A percentile compares a stretch with the other conserved stretches of the same genome.
These are phyloP conservation scores for Thymallus thymallus DNA, from an alignment of 2,113 vertebrate genomes.

Conservation along the genomic window DNA sequence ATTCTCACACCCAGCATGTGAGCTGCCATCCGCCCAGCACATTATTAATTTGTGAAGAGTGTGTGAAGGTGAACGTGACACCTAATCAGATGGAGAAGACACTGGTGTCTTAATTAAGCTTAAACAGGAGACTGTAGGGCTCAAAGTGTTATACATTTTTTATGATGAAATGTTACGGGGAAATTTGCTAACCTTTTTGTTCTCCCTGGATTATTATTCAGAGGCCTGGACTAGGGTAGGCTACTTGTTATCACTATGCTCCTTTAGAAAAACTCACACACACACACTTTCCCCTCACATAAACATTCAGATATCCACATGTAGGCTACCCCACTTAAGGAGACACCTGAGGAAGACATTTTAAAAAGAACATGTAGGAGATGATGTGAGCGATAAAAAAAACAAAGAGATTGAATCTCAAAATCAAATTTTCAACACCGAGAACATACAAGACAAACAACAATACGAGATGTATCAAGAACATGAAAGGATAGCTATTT, in stretches of 20 bases:
- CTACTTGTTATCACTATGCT: no score
- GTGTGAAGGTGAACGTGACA: not conserved
- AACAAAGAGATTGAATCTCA: no score
- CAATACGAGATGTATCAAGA: not conserved
- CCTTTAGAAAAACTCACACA: no score
- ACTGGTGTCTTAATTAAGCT: not conserved
- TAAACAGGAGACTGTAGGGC: not conserved
- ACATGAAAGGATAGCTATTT: not conserved
- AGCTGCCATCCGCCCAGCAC: not conserved
- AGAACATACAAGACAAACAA: not conserved
- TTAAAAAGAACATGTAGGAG: no score
- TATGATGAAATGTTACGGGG: not conserved
- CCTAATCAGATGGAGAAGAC: conserved; percentile 3
- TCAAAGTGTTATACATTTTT: not conserved
- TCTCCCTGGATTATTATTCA: no score
- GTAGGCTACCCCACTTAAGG: no score
- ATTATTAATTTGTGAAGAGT: not conserved
- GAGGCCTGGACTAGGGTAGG: no score
- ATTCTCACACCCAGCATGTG: not conserved
- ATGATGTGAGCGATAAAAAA: no score
- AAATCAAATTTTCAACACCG: not conserved
- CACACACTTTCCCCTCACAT: no score
- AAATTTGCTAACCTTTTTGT: no score
- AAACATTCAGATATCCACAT: no score
- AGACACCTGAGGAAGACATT: no score